Evolutionary conservation across 2,797 vertebrate genomes (phyloP), one percentile per base, ranked within the genome.

Genomic region (Bufotes viridis): DNA sequence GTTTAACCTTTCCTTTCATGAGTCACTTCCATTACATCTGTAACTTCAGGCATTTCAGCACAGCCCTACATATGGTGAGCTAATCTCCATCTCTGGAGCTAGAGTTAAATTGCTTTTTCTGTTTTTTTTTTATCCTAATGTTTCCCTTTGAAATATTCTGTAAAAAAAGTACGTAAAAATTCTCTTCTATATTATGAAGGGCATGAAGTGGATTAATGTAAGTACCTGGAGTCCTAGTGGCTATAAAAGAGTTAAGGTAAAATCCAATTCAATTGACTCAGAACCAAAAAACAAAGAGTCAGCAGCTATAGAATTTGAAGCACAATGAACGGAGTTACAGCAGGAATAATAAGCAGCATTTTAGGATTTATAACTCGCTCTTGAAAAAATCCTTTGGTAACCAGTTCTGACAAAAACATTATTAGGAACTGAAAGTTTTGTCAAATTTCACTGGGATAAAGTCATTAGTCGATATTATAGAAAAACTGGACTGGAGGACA

Each of bases 341-440:
- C 75, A 74, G 70, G 87, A 88, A 85, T 88, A 85, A 80, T 88
- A 88, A 85, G 53, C 55, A 81, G 78, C 67, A 17, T 65, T 85
- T 85, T 75, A 85, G 82, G 82, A 81, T 88, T 85, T 84, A 60
- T 72, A 80, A 80, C 51, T 80, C 53, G 29, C 29, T 53, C 34
- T 24, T 84, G 76, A 88, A 85, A 88, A 88, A 88, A 88, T 49
- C 57, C 75, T 81, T 75, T 24, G 78, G 76, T 88, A 88, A 88
- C 87, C 67, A 75, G n/a, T 81, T 81, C 78, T 88, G 87, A 81
- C 87, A 85, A 88, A 79, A 88, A 85, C 87, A 81, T 88, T 85
- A 85, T 29, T 81, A 72, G 63, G 67, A 85, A 81, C 55, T 55
- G 67, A 78, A 61, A 79, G 57, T 34, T 61, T 61, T 42, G 85